Base-by-base conservation (phyloP, 2,888 invertebrate species). In the Phytoseiulus persimilis region DNA sequence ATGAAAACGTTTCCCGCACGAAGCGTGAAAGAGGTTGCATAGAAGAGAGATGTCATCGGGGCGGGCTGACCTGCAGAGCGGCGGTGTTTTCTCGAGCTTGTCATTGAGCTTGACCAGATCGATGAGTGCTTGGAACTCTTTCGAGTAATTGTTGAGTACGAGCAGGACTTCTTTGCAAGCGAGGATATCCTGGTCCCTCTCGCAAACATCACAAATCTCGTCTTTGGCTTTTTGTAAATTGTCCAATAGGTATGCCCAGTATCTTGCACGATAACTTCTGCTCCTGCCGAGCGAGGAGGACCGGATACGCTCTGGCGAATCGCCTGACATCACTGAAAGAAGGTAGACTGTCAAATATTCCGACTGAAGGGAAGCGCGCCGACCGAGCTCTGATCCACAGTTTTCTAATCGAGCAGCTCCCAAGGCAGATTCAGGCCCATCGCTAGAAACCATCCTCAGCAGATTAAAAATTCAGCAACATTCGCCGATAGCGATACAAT, bases 161-260 rank as follows among this genome's bases (percentile, higher is more conserved):
- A 98, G 94, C 91, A 98, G 96, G 0, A 97, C 97, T 94, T 99
- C 98, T 95, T 94, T 94, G 93, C 98, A 98, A 93, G 98, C 98
- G 0, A 96, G 95, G 91, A 97, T 94, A 93, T 96, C 98, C 92
- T 98, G 97, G 93, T 98, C 98, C 90, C 96, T 95, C 93, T 98
- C 97, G 90, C 98, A 98, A 0, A 98, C 98, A 92, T 96, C 96
- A 93, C 98, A 98, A 91, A 99, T 97, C 93, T 97, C 97, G 91
- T 97, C 97, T 87, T 97, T 96, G 83, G 98, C 96, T 91, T 97
- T 94, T 93, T 97, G 96, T 90, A 99, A 93, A 93, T 98, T 98
- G 83, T 98, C 98, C 93, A 98, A 98, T 89, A 98, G 94, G 91
- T 97, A 95, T 0, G 97, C 97, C 99, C 98, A 99, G 93, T 98